phyloP scores from a whole-genome alignment of 2,888 invertebrate genomes.

The Caenorhabditis sp. region DNA sequence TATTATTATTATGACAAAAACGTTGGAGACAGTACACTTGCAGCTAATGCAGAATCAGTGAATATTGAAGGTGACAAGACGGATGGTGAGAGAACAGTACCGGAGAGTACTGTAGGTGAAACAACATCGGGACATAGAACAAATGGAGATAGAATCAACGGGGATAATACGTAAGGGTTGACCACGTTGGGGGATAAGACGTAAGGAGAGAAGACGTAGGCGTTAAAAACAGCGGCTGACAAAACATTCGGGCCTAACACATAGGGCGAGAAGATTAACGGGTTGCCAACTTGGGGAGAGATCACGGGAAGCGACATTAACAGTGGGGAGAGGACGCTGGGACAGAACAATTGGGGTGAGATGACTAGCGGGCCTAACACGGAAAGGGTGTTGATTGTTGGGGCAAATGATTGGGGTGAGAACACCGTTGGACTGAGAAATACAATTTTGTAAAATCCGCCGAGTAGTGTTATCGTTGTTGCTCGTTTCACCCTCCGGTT shows the following conservation, averaged over 20 bases:
- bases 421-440: slow-evolving; percentile 40
- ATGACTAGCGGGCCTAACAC: not conserved
- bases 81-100: slow-evolving; percentile 20
- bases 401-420: slow-evolving; percentile 9
- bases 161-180: slow-evolving; percentile 16
- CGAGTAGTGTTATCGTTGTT: slow-evolving; percentile 21
- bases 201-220: slow-evolving; percentile 15
- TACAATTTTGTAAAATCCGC: slow-evolving; percentile 20
- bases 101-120: slow-evolving; percentile 44
- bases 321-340: not conserved
- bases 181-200: not conserved
- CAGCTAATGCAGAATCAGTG: slow-evolving; percentile 43
- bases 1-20: slow-evolving; percentile 33
- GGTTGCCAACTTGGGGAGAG: slow-evolving; percentile 16
- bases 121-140: slow-evolving; percentile 49
- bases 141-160: slow-evolving; percentile 39
- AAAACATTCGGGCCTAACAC: slow-evolving; percentile 45
- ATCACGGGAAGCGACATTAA: not conserved
- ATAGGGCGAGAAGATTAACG: slow-evolving; percentile 42
- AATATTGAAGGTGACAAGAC: slow-evolving; percentile 40
- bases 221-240: slow-evolving; percentile 49
- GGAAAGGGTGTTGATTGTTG: not conserved
- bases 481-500: slow-evolving; percentile 18
- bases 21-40: slow-evolving; percentile 45
- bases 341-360: not conserved